Percentiles rank a stretch among this genome's conserved stretches.
phyloP scores from a whole-genome alignment of 2,113 vertebrate genomes.

The Propithecus coquereli region DNA sequence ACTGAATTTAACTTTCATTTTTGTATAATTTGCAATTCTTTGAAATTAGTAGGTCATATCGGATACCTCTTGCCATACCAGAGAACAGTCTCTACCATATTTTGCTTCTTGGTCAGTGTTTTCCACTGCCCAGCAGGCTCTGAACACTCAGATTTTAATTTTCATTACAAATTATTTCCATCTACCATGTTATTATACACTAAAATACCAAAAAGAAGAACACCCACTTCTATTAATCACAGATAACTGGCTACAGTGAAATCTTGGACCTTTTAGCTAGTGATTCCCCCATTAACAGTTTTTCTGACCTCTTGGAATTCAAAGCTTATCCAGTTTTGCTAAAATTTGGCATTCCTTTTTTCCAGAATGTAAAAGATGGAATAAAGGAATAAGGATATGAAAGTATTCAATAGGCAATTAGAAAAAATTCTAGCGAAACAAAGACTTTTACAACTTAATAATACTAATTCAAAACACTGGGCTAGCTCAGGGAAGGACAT shows the following conservation, averaged over 20 bases:
- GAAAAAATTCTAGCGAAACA: slow-evolving; percentile 44
- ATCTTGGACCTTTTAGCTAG: neutral
- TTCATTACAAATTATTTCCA: slow-evolving; percentile 1
- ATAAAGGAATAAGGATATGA: slow-evolving; percentile 26
- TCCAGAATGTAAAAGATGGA: neutral
- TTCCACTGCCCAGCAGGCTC: neutral
- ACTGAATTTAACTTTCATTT: neutral
- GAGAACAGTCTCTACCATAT: neutral
- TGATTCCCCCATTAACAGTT: slow-evolving; percentile 27
- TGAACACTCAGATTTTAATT: slow-evolving; percentile 15
- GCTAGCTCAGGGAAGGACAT: neutral
- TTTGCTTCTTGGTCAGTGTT: neutral
- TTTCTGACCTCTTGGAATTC: slow-evolving; percentile 23
- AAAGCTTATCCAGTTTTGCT: slow-evolving; percentile 22
- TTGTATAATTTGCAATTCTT: neutral
- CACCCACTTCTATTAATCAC: neutral
- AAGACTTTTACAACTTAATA: slow-evolving; percentile 25
- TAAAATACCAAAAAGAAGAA: slow-evolving; percentile 33
- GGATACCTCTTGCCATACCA: neutral
- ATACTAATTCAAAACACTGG: neutral
- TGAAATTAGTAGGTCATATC: neutral
- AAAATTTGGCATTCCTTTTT: neutral
- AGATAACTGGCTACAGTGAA: slow-evolving; percentile 20
- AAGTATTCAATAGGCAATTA: neutral
- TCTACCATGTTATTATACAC: neutral